phyloP scores from a whole-genome alignment of 2,888 invertebrate species.

The Lathronympha strigana region DNA sequence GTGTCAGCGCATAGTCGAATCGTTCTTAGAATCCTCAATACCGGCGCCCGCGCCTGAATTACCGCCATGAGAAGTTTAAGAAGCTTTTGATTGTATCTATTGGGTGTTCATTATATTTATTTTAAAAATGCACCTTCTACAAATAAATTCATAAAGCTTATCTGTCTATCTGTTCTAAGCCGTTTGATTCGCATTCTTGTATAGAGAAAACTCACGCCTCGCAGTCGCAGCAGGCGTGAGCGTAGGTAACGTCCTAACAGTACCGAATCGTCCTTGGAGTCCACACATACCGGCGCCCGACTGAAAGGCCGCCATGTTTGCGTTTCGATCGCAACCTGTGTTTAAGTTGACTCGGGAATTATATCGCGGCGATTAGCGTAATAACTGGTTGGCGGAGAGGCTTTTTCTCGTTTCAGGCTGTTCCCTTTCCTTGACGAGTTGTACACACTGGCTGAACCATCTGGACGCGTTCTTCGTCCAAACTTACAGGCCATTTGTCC shows the following conservation, averaged over 20 bases:
- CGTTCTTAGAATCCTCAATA: too few relatives aligned
- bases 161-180: too few relatives aligned
- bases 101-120: too few relatives aligned
- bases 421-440: background rate
- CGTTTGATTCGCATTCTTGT: too few relatives aligned
- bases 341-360: constrained; percentile 84
- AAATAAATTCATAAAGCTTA: too few relatives aligned
- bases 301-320: constrained; percentile 84
- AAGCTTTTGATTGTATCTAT: too few relatives aligned
- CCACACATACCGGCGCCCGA: constrained; percentile 47
- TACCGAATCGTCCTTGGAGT: constrained; percentile 19
- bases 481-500: background rate
- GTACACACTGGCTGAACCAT: background rate
- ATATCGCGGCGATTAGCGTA: constrained; percentile 84
- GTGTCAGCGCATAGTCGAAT: too few relatives aligned
- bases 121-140: too few relatives aligned
- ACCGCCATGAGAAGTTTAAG: too few relatives aligned
- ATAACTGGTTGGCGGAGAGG: constrained; percentile 80
- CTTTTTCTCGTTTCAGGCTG: constrained; percentile 77
- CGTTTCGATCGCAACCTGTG: constrained; percentile 84
- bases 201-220: background rate
- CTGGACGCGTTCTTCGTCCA: too few relatives aligned
- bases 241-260: constrained; percentile 5
- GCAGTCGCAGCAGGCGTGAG: background rate
- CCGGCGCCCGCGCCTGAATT: too few relatives aligned